A percentile compares a stretch with the other conserved stretches of the same genome.
Conservation (phyloP, 2,888 invertebrate genomes). For the Cosmia pyralina region DNA sequence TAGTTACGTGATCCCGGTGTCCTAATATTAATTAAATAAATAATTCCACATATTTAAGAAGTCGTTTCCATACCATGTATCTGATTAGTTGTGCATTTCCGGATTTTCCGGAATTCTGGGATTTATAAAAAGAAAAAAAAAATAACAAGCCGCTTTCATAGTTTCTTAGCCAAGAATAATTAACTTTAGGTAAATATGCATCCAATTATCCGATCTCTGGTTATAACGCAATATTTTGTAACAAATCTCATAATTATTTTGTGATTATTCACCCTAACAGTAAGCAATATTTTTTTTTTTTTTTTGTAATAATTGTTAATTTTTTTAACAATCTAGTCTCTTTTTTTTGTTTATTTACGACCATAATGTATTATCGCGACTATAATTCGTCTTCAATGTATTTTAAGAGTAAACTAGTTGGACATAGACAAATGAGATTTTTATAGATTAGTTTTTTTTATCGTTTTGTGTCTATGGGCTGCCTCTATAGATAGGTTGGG, state of each 20-base stretch:
- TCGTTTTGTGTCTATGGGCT: slow-evolving; percentile 35
- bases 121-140: no score
- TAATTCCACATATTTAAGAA: no score
- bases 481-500: slow-evolving; percentile 16
- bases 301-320: slow-evolving; percentile 72
- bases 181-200: no score
- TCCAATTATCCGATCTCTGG: no score
- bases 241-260: slow-evolving; percentile 68
- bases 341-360: slow-evolving; percentile 81
- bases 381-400: slow-evolving; percentile 69
- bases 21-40: no score
- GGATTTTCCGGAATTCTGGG: no score
- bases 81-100: no score
- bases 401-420: slow-evolving; percentile 65
- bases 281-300: slow-evolving; percentile 70
- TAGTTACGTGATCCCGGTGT: no score
- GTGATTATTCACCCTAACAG: slow-evolving; percentile 67
- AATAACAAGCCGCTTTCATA: no score
- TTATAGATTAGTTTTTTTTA: slow-evolving; percentile 63
- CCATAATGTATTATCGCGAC: slow-evolving; percentile 81
- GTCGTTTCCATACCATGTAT: no score
- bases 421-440: slow-evolving; percentile 69
- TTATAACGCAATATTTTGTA: slow-evolving; percentile 51
- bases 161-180: no score
- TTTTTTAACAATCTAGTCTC: slow-evolving; percentile 88